Conservation (phyloP, 2,113 vertebrate species). For the Pelusios castaneus region DNA sequence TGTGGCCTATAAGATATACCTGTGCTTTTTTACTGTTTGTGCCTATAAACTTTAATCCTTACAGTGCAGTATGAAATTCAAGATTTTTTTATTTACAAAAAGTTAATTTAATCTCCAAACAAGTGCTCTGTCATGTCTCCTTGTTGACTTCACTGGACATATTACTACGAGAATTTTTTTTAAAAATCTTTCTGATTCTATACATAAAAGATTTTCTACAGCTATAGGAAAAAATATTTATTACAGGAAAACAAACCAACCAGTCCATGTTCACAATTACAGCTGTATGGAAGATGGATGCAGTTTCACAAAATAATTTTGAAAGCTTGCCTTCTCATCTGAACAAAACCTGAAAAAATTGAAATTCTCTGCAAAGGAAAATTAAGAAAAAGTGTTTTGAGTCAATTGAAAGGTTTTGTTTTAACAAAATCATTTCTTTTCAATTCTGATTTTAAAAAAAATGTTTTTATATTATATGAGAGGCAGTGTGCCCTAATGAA, state of each 20-base stretch:
- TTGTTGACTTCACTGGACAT: background rate
- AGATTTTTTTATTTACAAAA: constrained; percentile 5
- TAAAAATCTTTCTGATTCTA: background rate
- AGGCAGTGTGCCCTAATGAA: background rate
- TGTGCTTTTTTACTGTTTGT: background rate
- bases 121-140: background rate
- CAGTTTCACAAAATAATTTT: background rate
- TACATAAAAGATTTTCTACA: background rate
- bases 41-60: background rate
- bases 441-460: background rate
- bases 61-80: background rate
- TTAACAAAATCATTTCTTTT: background rate
- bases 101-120: background rate
- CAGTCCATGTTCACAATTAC: background rate
- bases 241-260: background rate
- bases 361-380: background rate
- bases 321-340: background rate
- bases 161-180: background rate
- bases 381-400: background rate
- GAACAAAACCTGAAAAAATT: background rate
- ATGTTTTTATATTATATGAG: background rate
- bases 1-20: background rate
- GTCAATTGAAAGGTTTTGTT: background rate
- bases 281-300: background rate
- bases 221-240: background rate